Percentiles rank a stretch among this genome's conserved stretches.
phyloP scores from a whole-genome alignment of 2,113 vertebrate species.

The Pogona vitticeps region DNA sequence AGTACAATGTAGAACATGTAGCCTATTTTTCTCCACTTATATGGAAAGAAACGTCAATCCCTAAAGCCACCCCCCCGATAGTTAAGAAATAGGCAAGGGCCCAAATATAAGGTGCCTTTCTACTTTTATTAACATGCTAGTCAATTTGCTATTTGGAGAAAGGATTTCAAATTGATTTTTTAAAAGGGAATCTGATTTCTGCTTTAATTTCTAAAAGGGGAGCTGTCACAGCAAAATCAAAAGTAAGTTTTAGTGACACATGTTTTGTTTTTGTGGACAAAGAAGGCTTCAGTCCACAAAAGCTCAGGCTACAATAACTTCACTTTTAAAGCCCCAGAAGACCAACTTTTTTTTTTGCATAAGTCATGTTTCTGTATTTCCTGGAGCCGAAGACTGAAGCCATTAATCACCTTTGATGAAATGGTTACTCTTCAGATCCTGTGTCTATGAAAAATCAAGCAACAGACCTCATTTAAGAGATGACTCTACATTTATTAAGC shows the following conservation, averaged over 20 bases:
- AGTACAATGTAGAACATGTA: too few species aligned
- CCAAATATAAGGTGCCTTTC: neutral
- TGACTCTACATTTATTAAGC: too few species aligned
- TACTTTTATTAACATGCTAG: neutral
- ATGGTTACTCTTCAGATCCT: neutral
- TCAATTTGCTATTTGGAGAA: neutral
- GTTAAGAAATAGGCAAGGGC: neutral
- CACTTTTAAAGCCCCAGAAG: neutral
- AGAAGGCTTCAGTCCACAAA: neutral
- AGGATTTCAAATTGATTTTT: neutral
- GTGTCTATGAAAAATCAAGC: neutral
- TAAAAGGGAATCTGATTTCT: neutral
- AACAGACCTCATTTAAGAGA: neutral
- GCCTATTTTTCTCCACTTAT: neutral
- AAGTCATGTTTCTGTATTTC: neutral
- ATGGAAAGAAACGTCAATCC: neutral
- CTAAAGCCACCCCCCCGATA: neutral
- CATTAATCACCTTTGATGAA: neutral
- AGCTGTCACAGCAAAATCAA: neutral
- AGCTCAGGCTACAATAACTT: neutral
- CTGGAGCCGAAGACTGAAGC: neutral
- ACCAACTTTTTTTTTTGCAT: neutral
- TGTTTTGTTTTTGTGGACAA: neutral
- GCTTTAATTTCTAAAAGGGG: neutral
- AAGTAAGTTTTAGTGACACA: neutral